These are phyloP conservation scores for Coregonus ussuriensis DNA, from an alignment of 2,797 vertebrate genomes.

Conservation along the genomic window DNA sequence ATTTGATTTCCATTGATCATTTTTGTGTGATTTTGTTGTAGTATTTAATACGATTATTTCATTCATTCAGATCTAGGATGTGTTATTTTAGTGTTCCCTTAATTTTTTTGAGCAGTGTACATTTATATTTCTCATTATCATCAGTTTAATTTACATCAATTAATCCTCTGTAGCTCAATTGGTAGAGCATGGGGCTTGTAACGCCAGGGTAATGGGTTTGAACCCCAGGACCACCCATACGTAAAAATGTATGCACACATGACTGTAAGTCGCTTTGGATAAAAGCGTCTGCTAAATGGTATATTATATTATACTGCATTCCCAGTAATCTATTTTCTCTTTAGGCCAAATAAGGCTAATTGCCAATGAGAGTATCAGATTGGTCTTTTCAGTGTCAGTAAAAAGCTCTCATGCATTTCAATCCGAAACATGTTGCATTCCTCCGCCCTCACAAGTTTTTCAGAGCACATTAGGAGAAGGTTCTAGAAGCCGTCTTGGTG, in stretches of 20 bases:
- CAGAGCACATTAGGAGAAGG: slow-evolving; percentile 64
- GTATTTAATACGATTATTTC: no score
- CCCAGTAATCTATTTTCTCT: neutral
- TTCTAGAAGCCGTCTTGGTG: slow-evolving; percentile 54
- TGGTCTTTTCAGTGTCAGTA: slow-evolving; percentile 56
- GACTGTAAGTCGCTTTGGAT: no score
- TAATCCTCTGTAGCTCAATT: no score
- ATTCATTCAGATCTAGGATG: no score
- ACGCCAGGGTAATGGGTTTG: no score
- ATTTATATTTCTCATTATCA: slow-evolving; percentile 36
- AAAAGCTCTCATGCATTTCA: slow-evolving; percentile 56
- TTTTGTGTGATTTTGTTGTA: no score
- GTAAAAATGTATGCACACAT: no score
- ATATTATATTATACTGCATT: neutral
- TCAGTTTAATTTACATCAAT: slow-evolving; percentile 17
- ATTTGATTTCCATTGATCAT: no score
- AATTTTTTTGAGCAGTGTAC: neutral
- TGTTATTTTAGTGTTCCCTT: no score
- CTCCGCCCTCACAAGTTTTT: slow-evolving; percentile 68
- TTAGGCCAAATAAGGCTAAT: slow-evolving; percentile 41
- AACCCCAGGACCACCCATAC: no score
- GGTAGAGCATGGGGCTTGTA: no score
- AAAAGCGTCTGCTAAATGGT: no score
- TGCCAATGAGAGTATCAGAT: slow-evolving; percentile 58
- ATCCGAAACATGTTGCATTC: slow-evolving; percentile 64